Conservation (phyloP, 2,888 invertebrate genomes). For the Xanthorhoe spadicearia region DNA sequence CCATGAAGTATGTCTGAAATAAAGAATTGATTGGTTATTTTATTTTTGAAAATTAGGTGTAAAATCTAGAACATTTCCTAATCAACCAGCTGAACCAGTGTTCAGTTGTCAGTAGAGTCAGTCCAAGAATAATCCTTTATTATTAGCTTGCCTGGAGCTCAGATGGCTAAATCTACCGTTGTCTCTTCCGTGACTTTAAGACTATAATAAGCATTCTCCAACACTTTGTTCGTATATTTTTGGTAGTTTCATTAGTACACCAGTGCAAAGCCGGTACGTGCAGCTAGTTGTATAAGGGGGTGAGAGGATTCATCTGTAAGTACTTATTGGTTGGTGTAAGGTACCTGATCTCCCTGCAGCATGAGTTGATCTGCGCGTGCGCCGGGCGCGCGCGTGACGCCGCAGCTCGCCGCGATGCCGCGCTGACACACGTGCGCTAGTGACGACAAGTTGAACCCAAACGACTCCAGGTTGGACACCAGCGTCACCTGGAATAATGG, state of each 20-base stretch:
- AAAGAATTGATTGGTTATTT: constrained; percentile 27
- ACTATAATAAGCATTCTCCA: too few species aligned
- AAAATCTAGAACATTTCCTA: neutral
- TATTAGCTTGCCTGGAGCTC: too few species aligned
- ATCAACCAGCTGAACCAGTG: too few species aligned
- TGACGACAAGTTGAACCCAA: constrained; percentile 92
- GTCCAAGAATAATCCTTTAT: too few species aligned
- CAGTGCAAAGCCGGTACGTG: too few species aligned
- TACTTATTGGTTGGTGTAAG: too few species aligned
- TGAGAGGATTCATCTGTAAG: too few species aligned
- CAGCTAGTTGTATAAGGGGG: too few species aligned
- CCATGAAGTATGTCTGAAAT: constrained; percentile 78
- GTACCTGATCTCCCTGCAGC: constrained; percentile 88
- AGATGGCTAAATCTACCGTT: too few species aligned
- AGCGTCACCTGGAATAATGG: constrained; percentile 88
- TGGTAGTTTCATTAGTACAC: too few species aligned
- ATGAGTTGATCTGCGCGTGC: constrained; percentile 91
- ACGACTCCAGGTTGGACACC: constrained; percentile 94
- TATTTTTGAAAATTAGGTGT: neutral
- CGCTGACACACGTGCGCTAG: constrained; percentile 93
- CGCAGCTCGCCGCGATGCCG: constrained; percentile 94
- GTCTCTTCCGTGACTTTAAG: too few species aligned
- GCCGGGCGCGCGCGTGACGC: constrained; percentile 89
- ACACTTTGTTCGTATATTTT: too few species aligned
- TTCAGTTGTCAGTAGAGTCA: neutral